phyloP scores from a whole-genome alignment of 2,797 vertebrate genomes.

The Macropodus opercularis region DNA sequence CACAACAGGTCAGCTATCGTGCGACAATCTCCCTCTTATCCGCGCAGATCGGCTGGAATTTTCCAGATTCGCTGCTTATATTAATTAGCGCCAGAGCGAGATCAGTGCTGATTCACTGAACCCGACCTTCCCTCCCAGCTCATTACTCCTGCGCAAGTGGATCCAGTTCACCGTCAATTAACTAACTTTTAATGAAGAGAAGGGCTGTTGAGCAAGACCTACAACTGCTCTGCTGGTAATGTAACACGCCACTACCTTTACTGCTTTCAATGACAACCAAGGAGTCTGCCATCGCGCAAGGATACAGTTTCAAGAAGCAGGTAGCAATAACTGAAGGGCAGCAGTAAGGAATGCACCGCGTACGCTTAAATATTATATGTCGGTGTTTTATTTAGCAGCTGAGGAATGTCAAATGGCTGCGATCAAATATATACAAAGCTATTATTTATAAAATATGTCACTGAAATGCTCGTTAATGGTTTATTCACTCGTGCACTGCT shows the following conservation, averaged over 20 bases:
- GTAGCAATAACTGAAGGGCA: slow-evolving; percentile 40
- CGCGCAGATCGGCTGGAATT: slow-evolving; percentile 14
- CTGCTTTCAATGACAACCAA: slow-evolving; percentile 69
- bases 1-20: not conserved
- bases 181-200: slow-evolving; percentile 79
- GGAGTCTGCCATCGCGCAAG: slow-evolving; percentile 44
- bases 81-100: slow-evolving; percentile 63
- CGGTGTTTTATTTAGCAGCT: slow-evolving; percentile 17
- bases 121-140: slow-evolving; percentile 76
- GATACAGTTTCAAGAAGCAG: slow-evolving; percentile 49
- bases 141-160: slow-evolving; percentile 76
- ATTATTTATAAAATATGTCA: slow-evolving; percentile 40
- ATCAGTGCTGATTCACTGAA: slow-evolving; percentile 68
- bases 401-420: slow-evolving; percentile 13
- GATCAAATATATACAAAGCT: slow-evolving; percentile 20
- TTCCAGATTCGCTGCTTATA: slow-evolving; percentile 40
- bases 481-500: slow-evolving; percentile 2
- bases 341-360: slow-evolving; percentile 20
- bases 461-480: slow-evolving; percentile 37
- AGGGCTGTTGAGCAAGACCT: slow-evolving; percentile 81
- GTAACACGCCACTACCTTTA: slow-evolving; percentile 74
- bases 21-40: slow-evolving; percentile 12
- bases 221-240: slow-evolving; percentile 72
- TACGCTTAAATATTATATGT: slow-evolving; percentile 33
- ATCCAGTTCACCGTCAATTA: slow-evolving; percentile 79